A percentile compares a stretch with the other conserved stretches of the same genome.
Conservation (phyloP, 2,797 vertebrate genomes). For the Vultur gryphus region DNA sequence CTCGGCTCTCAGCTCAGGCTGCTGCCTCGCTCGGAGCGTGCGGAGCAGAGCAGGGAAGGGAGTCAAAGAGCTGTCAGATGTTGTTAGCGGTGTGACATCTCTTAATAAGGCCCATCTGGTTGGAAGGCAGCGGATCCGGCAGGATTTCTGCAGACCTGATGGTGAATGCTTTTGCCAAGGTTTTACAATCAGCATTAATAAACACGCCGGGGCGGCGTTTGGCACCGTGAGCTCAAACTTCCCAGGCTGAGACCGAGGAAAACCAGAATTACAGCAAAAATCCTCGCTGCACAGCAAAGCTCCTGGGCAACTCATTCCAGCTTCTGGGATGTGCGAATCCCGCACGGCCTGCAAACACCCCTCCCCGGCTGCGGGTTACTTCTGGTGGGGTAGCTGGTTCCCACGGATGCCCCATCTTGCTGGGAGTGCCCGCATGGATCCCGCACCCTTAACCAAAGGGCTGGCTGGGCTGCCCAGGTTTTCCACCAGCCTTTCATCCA, state of each 20-base stretch:
- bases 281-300: background rate
- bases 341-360: background rate
- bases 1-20: background rate
- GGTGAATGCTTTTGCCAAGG: constrained; percentile 8
- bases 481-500: too few relatives aligned
- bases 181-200: constrained; percentile 51
- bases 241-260: background rate
- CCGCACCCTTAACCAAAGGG: background rate
- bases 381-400: background rate
- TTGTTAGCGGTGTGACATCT: constrained; percentile 49
- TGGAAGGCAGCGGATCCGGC: background rate
- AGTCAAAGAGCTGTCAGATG: constrained; percentile 21
- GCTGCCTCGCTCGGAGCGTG: background rate
- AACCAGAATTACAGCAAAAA: background rate
- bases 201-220: constrained; percentile 12
- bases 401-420: accelerated
- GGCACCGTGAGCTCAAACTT: background rate
- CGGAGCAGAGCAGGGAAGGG: background rate
- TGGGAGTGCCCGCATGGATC: accelerated
- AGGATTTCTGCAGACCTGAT: constrained; percentile 33
- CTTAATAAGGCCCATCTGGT: constrained; percentile 58
- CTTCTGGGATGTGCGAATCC: background rate
- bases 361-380: background rate
- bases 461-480: background rate
- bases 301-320: background rate